Conservation (phyloP, 1,140 invertebrate species). For the Pogonus chalceus region DNA sequence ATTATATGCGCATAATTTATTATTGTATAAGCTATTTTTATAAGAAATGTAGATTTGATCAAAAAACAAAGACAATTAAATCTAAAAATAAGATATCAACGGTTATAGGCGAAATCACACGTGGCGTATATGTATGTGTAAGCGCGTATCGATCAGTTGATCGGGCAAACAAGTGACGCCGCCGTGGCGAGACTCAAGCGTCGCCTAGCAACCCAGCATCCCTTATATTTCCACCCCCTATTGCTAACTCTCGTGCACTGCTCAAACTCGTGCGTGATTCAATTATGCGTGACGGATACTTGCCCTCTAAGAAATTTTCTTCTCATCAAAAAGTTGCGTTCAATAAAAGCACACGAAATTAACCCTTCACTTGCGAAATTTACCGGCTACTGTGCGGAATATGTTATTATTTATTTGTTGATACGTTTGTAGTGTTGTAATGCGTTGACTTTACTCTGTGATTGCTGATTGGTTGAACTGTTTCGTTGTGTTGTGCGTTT, state of each 20-base stretch:
- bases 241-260: constrained; percentile 9
- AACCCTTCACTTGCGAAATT: no score
- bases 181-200: constrained; percentile 25
- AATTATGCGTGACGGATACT: constrained; percentile 29
- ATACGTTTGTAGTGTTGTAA: background rate
- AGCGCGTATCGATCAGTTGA: constrained; percentile 21
- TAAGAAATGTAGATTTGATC: constrained; percentile 13
- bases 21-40: constrained; percentile 16
- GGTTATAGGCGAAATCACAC: constrained; percentile 1
- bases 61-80: background rate
- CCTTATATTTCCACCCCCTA: constrained; percentile 20
- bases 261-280: constrained; percentile 26
- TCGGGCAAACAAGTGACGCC: constrained; percentile 19
- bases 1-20: constrained; percentile 12
- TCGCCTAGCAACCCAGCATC: constrained; percentile 31
- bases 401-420: background rate
- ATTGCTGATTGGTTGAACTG: no score
- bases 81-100: constrained; percentile 4
- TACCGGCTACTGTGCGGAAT: no score
- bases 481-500: no score
- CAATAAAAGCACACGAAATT: background rate
- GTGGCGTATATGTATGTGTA: background rate
- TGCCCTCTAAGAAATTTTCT: constrained; percentile 26
- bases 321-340: background rate
- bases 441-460: background rate